Conservation (phyloP, 2,797 vertebrate genomes). For the Sarcophilus harrisii region DNA sequence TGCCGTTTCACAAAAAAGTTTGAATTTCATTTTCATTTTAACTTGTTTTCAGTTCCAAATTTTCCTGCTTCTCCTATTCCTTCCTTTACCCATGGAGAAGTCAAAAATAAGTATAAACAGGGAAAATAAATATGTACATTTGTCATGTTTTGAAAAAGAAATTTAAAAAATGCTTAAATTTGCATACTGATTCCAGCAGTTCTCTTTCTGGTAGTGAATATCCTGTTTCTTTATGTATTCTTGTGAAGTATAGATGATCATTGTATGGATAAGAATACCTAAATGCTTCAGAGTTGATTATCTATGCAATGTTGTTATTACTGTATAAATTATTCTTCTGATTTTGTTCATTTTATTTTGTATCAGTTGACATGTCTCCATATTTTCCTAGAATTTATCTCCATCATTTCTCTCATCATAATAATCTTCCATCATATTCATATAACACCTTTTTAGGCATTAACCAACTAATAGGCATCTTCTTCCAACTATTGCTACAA, state of each 20-base stretch:
- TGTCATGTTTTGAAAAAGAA: background rate
- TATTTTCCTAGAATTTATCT: background rate
- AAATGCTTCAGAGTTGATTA: background rate
- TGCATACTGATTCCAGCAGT: background rate
- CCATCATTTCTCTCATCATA: background rate
- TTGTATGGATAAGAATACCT: too few relatives aligned
- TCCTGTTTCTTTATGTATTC: background rate
- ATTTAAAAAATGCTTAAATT: background rate
- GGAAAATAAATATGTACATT: background rate
- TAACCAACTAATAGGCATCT: background rate
- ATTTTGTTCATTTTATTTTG: background rate
- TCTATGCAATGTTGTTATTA: background rate
- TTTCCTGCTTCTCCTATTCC: background rate
- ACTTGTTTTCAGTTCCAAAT: background rate
- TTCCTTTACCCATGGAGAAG: background rate
- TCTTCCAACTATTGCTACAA: background rate
- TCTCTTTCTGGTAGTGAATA: background rate
- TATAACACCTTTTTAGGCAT: background rate
- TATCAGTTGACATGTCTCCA: background rate
- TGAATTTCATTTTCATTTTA: background rate
- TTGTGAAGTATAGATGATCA: background rate
- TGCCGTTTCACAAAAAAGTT: background rate
- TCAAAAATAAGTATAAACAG: background rate
- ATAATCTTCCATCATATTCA: background rate
- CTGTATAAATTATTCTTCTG: background rate